Base-by-base conservation (phyloP, 92 coral and sea anemone genomes). In the Chrysogorgia sp. region DNA sequence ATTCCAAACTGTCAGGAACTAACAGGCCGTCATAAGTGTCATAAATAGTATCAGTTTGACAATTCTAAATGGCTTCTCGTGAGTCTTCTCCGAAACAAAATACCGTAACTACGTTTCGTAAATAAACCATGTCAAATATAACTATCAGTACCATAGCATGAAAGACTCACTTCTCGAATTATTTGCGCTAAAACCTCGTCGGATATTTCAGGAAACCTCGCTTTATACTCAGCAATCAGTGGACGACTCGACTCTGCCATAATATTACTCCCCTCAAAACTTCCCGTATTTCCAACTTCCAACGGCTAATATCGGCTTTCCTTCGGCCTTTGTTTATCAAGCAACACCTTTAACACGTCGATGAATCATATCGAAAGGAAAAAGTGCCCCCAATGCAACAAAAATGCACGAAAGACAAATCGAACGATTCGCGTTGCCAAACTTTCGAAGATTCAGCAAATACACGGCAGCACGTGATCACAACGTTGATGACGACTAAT, bases 401-500 rank as follows among this genome's bases (percentile, higher is more conserved):
- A n/a, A n/a, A n/a, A n/a, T n/a, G n/a, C n/a, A n/a, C n/a, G n/a
- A n/a, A n/a, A n/a, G n/a, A n/a, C n/a, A n/a, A n/a, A n/a, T 43
- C 28, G n/a, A 65, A 34, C 72, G 20, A 34, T 2, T 12, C 65
- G 25, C 53, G 2, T 6, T 7, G 15, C 17, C 7, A 2, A 22
- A 64, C 45, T 64, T 64, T 69, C 76, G 76, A 69, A 45, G 34
- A 57, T 57, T 69, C 76, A 69, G 76, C 76, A 69, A 69, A 69
- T n/a, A 69, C 76, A 69, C 35, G 25, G 31, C 14, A 58, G 79
- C 79, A 72, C 79, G 79, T 72, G 79, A 72, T 55, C 79, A 53
- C 1, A 69, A 72, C 79, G 79, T 72, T 29, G 20, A 4, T 6
- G 9, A 17, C 59, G 59, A 3, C 59, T 37, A 37, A 37, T 37